Percentiles rank a stretch among this genome's conserved stretches.
Evolutionary conservation across 2,113 vertebrate species (phyloP).

Genomic region (Nettapus auritus): DNA sequence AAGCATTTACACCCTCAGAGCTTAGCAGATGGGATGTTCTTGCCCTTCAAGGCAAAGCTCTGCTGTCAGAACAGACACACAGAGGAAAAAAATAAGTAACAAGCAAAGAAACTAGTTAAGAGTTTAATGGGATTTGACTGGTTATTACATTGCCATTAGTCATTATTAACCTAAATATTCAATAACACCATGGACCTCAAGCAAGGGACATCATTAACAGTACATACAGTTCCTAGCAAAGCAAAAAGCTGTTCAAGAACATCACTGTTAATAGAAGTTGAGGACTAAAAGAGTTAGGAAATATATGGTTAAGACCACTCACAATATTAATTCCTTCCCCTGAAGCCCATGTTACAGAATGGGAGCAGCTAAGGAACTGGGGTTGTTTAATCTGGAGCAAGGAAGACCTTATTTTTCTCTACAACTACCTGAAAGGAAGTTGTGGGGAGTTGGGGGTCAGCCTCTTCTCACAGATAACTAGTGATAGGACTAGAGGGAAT

Average conservation of each 20-base stretch:
- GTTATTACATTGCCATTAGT: conserved; percentile 4
- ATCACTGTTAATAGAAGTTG: neutral
- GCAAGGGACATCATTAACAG: neutral
- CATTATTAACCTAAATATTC: neutral
- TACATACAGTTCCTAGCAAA: neutral
- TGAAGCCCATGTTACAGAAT: fast-evolving
- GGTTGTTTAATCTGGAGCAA: too few species aligned
- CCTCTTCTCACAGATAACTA: too few species aligned
- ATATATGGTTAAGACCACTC: neutral
- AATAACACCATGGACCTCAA: neutral
- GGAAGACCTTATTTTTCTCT: too few species aligned
- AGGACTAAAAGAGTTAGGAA: neutral
- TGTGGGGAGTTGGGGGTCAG: too few species aligned
- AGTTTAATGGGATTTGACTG: conserved; percentile 24
- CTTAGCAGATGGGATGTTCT: conserved; percentile 43
- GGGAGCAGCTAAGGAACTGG: too few species aligned
- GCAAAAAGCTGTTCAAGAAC: neutral
- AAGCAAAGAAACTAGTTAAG: neutral
- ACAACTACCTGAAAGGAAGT: too few species aligned
- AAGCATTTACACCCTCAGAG: conserved; percentile 4
- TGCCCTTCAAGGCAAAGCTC: conserved; percentile 39
- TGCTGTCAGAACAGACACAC: conserved; percentile 12
- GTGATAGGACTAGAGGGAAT: too few species aligned
- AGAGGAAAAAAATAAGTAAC: neutral
- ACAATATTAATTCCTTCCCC: neutral